A percentile compares a stretch with the other conserved stretches of the same genome.
Evolutionary conservation across 2,797 vertebrate species (phyloP).

Genomic region (Chaetodon trifasciatus): DNA sequence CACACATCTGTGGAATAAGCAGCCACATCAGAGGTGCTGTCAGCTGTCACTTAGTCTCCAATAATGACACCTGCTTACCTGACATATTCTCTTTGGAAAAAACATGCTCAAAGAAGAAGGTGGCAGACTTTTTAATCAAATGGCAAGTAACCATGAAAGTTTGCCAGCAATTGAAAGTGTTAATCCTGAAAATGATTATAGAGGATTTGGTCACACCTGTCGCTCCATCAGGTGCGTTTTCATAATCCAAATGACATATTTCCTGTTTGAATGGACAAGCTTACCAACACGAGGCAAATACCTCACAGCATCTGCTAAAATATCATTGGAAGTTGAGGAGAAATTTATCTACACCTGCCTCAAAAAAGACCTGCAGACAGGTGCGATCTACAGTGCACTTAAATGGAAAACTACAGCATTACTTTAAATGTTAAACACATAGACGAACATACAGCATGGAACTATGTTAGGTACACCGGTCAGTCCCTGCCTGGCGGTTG

Average conservation of each 20-base stretch:
- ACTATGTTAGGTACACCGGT: slow-evolving; percentile 8
- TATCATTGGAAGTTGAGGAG: neutral
- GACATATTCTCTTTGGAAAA: slow-evolving; percentile 12
- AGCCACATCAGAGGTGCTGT: slow-evolving; percentile 11
- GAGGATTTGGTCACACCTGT: slow-evolving; percentile 1
- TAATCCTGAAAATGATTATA: neutral
- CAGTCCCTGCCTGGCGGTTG: slow-evolving; percentile 18
- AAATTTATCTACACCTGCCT: neutral
- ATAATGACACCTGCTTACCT: slow-evolving; percentile 1
- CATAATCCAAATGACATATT: neutral
- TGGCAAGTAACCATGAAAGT: slow-evolving; percentile 13
- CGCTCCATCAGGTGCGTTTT: neutral
- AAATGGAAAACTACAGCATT: neutral
- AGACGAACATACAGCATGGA: neutral
- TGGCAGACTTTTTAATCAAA: slow-evolving; percentile 13
- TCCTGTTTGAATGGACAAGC: neutral
- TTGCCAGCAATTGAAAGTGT: slow-evolving; percentile 15
- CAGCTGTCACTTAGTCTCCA: slow-evolving; percentile 38
- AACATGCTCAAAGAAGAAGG: slow-evolving; percentile 18
- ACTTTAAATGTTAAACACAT: neutral
- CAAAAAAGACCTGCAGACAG: neutral
- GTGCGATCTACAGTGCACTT: neutral
- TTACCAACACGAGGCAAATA: neutral
- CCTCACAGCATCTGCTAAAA: neutral
- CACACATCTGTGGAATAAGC: slow-evolving; percentile 12